Evolutionary conservation across 2,113 vertebrate species (phyloP).

Genomic region (Eira barbara): DNA sequence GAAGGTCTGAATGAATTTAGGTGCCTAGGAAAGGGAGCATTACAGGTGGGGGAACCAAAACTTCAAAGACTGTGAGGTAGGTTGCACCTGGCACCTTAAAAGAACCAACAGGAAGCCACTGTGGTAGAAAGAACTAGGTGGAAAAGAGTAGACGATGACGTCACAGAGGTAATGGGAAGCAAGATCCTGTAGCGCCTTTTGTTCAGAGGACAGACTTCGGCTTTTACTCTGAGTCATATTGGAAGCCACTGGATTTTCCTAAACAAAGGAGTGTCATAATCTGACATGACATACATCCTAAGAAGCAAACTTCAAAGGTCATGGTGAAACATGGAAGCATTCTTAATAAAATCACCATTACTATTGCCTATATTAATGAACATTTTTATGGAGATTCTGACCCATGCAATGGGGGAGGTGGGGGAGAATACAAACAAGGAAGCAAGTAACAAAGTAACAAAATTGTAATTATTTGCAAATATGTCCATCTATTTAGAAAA

Average conservation of each 20-base stretch:
- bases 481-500: not conserved
- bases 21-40: not conserved
- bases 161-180: not conserved
- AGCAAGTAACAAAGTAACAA: not conserved
- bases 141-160: not conserved
- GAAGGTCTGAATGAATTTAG: not conserved
- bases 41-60: not conserved
- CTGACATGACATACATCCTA: not conserved
- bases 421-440: not conserved
- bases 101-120: not conserved
- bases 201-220: not conserved
- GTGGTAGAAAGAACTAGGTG: not conserved
- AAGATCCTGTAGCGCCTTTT: not conserved
- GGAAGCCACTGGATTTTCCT: not conserved
- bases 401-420: not conserved
- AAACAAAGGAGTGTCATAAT: not conserved
- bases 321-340: not conserved
- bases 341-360: not conserved
- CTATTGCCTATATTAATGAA: not conserved
- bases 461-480: slow-evolving; percentile 12
- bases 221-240: not conserved
- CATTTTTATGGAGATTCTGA: not conserved
- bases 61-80: not conserved
- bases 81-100: not conserved
- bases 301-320: slow-evolving; percentile 15